Conservation (phyloP, 2,888 invertebrate species). For the Disparrhopalites patrizii region DNA sequence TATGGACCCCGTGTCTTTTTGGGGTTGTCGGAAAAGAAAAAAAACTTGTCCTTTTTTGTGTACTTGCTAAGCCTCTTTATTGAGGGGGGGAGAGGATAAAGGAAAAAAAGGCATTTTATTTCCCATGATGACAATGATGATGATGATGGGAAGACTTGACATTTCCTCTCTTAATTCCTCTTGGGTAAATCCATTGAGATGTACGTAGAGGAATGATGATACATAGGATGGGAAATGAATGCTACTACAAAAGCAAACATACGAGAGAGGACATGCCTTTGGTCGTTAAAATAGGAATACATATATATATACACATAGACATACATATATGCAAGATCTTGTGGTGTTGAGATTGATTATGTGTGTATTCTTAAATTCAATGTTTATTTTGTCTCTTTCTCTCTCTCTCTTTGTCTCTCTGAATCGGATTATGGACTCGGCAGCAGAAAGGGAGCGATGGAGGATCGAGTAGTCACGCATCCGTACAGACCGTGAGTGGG, state of each 20-base stretch:
- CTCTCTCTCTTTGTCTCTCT: neutral
- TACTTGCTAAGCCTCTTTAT: no score
- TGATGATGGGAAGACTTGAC: no score
- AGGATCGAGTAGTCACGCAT: constrained; percentile 47
- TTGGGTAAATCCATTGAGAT: no score
- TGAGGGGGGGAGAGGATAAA: neutral
- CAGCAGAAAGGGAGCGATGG: constrained; percentile 47
- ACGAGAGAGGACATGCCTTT: no score
- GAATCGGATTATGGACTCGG: neutral
- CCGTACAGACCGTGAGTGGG: constrained; percentile 47
- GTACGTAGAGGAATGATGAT: no score
- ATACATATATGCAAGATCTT: no score
- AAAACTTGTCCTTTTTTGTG: no score
- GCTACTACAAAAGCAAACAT: no score
- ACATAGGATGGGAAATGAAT: no score
- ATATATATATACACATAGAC: no score
- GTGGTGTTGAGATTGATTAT: no score
- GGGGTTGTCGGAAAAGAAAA: neutral
- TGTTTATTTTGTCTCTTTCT: neutral
- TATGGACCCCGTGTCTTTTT: neutral
- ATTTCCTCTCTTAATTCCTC: neutral
- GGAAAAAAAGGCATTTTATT: neutral
- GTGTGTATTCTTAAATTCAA: neutral
- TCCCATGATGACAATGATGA: no score
- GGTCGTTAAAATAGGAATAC: neutral